A percentile compares a stretch with the other conserved stretches of the same genome.
Conservation (phyloP, 2,797 vertebrate species). For the Gymnoscopelus braueri region DNA sequence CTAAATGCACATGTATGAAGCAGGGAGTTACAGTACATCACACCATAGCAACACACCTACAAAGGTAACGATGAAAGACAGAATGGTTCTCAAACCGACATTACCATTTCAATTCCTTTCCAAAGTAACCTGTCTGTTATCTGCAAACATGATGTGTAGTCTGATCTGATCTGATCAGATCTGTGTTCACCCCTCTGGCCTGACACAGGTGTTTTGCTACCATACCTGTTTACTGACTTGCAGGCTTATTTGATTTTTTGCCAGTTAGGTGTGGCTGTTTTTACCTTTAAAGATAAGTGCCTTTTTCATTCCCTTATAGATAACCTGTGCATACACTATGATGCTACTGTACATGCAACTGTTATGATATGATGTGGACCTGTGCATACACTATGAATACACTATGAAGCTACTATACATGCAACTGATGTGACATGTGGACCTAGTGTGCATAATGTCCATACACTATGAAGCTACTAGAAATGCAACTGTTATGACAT, state of each 20-base stretch:
- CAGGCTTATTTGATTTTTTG: constrained; percentile 31
- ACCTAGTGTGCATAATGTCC: no score
- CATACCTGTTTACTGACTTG: constrained; percentile 45
- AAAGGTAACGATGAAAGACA: constrained; percentile 8
- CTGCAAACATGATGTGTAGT: not conserved
- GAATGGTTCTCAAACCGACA: not conserved
- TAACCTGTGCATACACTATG: no score
- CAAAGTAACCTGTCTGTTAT: constrained; percentile 2
- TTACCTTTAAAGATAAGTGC: constrained; percentile 51
- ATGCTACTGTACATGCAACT: no score
- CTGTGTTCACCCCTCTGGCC: not conserved
- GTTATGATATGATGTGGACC: no score
- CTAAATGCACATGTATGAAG: constrained; percentile 27
- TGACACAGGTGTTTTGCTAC: constrained; percentile 4
- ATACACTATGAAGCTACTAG: no score
- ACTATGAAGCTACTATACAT: no score
- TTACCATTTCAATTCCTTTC: not conserved
- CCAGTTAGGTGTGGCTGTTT: constrained; percentile 46
- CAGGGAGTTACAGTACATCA: constrained; percentile 10
- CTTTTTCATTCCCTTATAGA: constrained; percentile 4
- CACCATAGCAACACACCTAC: no score
- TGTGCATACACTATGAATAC: no score
- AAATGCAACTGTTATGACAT: no score
- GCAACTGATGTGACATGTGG: no score
- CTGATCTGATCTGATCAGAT: not conserved